Conservation (phyloP, 1,140 invertebrate species). For the Drosophila tsacasi region DNA sequence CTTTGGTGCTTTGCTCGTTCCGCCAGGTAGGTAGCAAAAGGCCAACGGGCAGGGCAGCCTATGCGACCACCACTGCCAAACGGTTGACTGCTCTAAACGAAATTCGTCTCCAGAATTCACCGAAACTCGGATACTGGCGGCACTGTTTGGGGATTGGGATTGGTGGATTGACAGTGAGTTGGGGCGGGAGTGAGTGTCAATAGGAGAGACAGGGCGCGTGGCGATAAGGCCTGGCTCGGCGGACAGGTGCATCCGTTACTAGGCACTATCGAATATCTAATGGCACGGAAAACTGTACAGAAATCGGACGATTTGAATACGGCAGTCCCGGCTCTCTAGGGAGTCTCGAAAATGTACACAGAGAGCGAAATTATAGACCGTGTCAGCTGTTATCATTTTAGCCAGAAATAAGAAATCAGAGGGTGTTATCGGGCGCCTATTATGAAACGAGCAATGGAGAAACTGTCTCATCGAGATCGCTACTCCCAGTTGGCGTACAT, state of each 20-base stretch:
- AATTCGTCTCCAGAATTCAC: slow-evolving; percentile 55
- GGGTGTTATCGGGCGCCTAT: slow-evolving; percentile 30
- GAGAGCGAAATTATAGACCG: slow-evolving; percentile 25
- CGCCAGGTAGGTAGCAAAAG: slow-evolving; percentile 69
- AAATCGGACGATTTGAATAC: slow-evolving; percentile 30
- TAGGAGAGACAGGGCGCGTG: slow-evolving; percentile 49
- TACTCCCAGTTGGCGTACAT: not conserved
- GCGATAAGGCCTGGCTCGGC: slow-evolving; percentile 59
- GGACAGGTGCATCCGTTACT: slow-evolving; percentile 58
- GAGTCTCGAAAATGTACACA: slow-evolving; percentile 28
- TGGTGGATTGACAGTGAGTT: slow-evolving; percentile 36
- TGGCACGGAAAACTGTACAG: slow-evolving; percentile 41
- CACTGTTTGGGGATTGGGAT: slow-evolving; percentile 46
- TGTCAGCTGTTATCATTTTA: slow-evolving; percentile 52
- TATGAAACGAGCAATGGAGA: slow-evolving; percentile 36
- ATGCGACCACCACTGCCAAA: slow-evolving; percentile 58
- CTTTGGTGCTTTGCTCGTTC: slow-evolving; percentile 36
- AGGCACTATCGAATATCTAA: slow-evolving; percentile 45
- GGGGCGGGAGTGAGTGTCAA: slow-evolving; percentile 41
- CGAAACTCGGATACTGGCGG: slow-evolving; percentile 11
- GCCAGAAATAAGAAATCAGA: slow-evolving; percentile 2
- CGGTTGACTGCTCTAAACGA: slow-evolving; percentile 59
- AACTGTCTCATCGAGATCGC: slow-evolving; percentile 13
- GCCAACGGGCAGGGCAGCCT: slow-evolving; percentile 63
- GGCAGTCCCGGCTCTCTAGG: slow-evolving; percentile 4